Evolutionary conservation across 2,888 invertebrate species (phyloP), one percentile per base, ranked within the genome.

Genomic region (Leptopilina myrica): DNA sequence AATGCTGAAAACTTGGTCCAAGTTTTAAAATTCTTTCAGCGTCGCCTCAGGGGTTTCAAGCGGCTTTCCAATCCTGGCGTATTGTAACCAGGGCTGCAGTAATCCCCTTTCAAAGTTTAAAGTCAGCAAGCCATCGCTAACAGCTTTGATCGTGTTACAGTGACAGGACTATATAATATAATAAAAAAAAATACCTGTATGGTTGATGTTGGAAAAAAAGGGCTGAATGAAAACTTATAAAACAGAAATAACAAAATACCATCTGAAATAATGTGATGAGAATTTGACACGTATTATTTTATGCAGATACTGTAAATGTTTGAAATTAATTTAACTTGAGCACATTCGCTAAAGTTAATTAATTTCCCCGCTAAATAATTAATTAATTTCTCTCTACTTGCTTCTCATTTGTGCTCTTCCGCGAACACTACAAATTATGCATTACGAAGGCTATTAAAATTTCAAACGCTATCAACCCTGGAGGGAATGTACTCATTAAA

Each of bases 1-100:
- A 62, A 43, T 73, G 78, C 77, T 78, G 69, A 73, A 78, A 79
- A 78, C 76, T 77, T 43, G n/a, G 14, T 66, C 65, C 81, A 81
- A 86, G 80, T 84, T 86, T 86, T 84, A 80, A 84, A 83, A 86
- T 85, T 86, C 82, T 76, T 79, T 64, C 73, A 67, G 78, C 75
- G 79, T 77, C 73, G 69, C 67, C 59, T 77, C 67, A 59, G 76
- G 49, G 49, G 64, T 46, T 67, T 64, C 49, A 76, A 76, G 43
- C 77, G 14, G 67, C 76, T 79, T 79, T 76, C 81, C 78, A 81
- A 79, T 78, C 81, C n/a, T 73, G n/a, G n/a, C 64, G 62, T 64
- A 77, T 46, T 79, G 46, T 73, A 73, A 73, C 76, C 76, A 20
- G 43, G 14, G 8, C 56, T 14, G 43, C n/a, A 66, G 64, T 76